Conservation (phyloP, 2,113 vertebrate genomes). For the Ramphastos sulfuratus region DNA sequence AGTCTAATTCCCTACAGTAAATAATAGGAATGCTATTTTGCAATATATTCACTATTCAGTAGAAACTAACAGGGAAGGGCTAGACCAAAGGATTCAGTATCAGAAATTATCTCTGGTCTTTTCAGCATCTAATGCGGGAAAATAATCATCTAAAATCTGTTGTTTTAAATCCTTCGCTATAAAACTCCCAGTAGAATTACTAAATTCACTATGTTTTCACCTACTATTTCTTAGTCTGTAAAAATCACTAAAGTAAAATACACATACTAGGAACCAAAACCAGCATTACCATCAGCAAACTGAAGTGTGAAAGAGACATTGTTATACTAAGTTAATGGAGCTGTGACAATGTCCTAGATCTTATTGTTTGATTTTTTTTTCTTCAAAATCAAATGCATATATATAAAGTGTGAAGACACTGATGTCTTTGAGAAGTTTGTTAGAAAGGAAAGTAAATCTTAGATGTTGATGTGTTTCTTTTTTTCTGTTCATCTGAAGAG, state of each 20-base stretch:
- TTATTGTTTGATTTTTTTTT: not conserved
- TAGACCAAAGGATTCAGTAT: not conserved
- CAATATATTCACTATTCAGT: not conserved
- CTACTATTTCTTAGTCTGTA: not conserved
- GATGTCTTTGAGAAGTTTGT: not conserved
- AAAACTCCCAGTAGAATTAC: not conserved
- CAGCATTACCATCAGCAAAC: not conserved
- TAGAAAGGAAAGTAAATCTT: not conserved
- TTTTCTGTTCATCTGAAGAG: not conserved
- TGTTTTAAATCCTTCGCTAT: not conserved
- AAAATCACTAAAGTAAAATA: not conserved
- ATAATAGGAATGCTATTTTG: not conserved
- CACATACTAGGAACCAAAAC: not conserved
- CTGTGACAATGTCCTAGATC: not conserved
- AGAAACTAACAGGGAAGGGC: not conserved
- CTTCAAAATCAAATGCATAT: not conserved
- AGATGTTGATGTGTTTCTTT: not conserved
- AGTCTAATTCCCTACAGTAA: not conserved
- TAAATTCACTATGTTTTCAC: not conserved
- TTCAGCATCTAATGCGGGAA: not conserved
- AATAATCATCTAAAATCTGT: not conserved
- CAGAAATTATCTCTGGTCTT: not conserved
- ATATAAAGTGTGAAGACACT: rapidly evolving
- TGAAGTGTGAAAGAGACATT: not conserved
- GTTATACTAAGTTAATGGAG: not conserved